Base-by-base conservation (phyloP, 2,888 invertebrate species). In the Ornithoptera priamus region DNA sequence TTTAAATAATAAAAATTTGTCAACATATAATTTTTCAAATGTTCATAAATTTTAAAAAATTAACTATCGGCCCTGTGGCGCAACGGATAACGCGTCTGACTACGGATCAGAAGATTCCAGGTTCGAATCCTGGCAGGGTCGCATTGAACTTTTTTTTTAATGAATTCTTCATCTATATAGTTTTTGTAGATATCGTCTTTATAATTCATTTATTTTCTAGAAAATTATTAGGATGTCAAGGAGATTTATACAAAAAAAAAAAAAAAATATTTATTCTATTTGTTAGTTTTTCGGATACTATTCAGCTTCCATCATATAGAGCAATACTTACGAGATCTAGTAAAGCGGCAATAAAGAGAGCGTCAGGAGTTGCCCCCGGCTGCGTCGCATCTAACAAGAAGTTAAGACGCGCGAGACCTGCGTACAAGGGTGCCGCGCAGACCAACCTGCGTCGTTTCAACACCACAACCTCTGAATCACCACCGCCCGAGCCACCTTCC, bases 361-460 rank as follows among this genome's bases (percentile, higher is more conserved):
- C 96, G 92, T 99, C 99, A 0, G 99, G 99, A 68, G 99, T 96
- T 0, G 97, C 95, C 0, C 99, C 99, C 0, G 99, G 99, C 71
- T 97, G 96, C 76, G 98, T 98, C 15, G 98, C 98, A 88, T 99
- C 99, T 74, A 99, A 86, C 50, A 99, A 91, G 85, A 99, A 98
- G 61, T 96, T 96, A 82, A 99, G 96, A 60, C 99, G 93, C 56
- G 96, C 92, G 93, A 99, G 96, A 12, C 99, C 99, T n/a, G 96
- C 95, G 79, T 95, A 96, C 20, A 99, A 93, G 0, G 96, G 95
- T 61, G 94, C 93, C 0, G 95, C 94, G 24, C 97, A 95, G 18
- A 99, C 97, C 67, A 99, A 86, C 75, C 97, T 95, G 65, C 98
- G 94, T 78, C 99, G 97, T 82, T 97, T 97, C 60, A 98, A 88